Evolutionary conservation across 2,888 invertebrate species (phyloP).

Genomic region (Apodemia mormo): DNA sequence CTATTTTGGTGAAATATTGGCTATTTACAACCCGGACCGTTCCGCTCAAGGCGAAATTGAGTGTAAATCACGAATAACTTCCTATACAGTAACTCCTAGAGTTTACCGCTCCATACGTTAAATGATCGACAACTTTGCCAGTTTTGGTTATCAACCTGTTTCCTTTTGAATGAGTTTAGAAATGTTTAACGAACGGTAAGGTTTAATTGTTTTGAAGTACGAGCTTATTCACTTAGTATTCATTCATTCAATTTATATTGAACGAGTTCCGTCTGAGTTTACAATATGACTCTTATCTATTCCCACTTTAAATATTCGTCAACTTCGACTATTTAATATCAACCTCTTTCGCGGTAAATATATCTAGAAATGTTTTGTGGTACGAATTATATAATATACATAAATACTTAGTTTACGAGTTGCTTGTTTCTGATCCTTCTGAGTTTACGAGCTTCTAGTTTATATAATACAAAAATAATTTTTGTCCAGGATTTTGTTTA

Average conservation of each 20-base stretch:
- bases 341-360: too few species aligned
- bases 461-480: too few species aligned
- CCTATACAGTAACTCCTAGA: background rate
- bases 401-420: too few species aligned
- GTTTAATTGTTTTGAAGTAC: background rate
- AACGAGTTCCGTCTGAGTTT: background rate
- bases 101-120: background rate
- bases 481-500: too few species aligned
- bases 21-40: constrained; percentile 3
- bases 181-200: background rate
- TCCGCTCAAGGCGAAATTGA: background rate
- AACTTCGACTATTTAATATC: too few species aligned
- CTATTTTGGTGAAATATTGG: background rate
- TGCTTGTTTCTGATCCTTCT: too few species aligned
- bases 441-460: too few species aligned
- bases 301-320: too few species aligned
- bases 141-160: background rate
- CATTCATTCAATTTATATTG: background rate
- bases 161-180: background rate
- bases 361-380: too few species aligned
- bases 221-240: background rate
- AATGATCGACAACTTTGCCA: constrained; percentile 9
- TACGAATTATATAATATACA: too few species aligned
- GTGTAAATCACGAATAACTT: constrained; percentile 17
- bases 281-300: background rate